A percentile compares a stretch with the other conserved stretches of the same genome.
Conservation (phyloP, 2,888 invertebrate genomes). For the Pelosia muscerda region DNA sequence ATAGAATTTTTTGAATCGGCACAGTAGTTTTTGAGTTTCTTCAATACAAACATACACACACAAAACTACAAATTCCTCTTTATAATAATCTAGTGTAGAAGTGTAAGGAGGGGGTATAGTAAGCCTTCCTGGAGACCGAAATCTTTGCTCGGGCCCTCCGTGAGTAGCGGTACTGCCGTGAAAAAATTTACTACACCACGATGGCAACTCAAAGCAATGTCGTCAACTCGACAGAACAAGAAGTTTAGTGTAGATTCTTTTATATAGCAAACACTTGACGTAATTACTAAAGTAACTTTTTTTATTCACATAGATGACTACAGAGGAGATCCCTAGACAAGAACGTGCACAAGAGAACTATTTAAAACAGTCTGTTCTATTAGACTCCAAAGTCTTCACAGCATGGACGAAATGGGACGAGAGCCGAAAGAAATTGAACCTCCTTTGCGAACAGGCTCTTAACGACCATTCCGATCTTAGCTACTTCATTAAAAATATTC, state of each 20-base stretch:
- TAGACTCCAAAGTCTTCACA: conserved; percentile 69
- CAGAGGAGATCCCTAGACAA: conserved; percentile 77
- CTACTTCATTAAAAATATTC: conserved; percentile 65
- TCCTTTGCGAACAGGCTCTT: conserved; percentile 63
- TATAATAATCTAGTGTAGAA: no score
- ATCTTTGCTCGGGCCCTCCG: no score
- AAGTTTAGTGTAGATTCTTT: neutral
- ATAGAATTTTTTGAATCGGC: no score
- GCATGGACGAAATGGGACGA: conserved; percentile 72
- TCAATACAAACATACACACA: no score
- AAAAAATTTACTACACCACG: no score
- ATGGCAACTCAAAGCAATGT: no score
- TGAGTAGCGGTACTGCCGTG: no score
- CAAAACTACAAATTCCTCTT: no score
- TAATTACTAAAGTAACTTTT: neutral
- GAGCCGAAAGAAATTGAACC: conserved; percentile 60
- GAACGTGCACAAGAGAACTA: conserved; percentile 75
- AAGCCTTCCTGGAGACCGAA: no score
- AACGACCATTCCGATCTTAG: conserved; percentile 63
- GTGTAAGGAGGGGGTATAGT: no score
- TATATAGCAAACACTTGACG: neutral
- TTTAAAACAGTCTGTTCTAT: conserved; percentile 65
- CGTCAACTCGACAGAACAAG: no score
- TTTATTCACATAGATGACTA: conserved; percentile 66
- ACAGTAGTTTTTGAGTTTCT: no score